These are phyloP conservation scores for Amphiura filiformis DNA, from an alignment of 35 echinoderm and acorn worm species.

Conservation along the genomic window DNA sequence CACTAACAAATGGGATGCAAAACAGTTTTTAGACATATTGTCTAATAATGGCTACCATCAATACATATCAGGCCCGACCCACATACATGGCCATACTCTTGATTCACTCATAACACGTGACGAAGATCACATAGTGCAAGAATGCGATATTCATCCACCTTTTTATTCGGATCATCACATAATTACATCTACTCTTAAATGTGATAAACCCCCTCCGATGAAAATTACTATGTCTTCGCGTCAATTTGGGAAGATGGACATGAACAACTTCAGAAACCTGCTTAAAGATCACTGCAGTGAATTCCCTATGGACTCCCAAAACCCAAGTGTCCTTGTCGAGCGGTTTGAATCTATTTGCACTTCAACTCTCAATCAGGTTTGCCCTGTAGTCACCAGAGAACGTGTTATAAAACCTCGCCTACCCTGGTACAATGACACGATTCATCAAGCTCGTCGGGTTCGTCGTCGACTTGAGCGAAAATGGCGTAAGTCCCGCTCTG, in stretches of 20 bases:
- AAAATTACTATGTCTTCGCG: not conserved
- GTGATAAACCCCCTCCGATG: not conserved
- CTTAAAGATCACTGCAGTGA: not conserved
- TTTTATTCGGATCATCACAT: constrained; percentile 16
- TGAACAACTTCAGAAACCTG: not conserved
- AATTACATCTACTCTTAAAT: not conserved
- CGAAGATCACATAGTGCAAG: constrained; percentile 15
- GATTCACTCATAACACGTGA: not conserved
- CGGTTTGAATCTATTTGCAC: not conserved
- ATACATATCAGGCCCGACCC: not conserved
- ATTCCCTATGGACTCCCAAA: not conserved
- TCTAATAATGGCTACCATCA: not conserved
- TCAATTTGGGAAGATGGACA: not conserved
- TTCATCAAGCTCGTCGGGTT: constrained; percentile 1
- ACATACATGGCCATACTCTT: constrained; percentile 1
- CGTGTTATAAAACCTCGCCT: not conserved
- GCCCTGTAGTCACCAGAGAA: not conserved
- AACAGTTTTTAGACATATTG: not conserved
- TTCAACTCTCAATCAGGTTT: not conserved
- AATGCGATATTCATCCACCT: not conserved
- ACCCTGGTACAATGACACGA: not conserved
- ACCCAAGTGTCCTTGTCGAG: not conserved
- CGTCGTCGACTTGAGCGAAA: not conserved
- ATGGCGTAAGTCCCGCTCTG: not conserved
- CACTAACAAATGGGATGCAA: not conserved